phyloP scores from a whole-genome alignment of 1,140 invertebrate species.

The Eriocheir sinensis region DNA sequence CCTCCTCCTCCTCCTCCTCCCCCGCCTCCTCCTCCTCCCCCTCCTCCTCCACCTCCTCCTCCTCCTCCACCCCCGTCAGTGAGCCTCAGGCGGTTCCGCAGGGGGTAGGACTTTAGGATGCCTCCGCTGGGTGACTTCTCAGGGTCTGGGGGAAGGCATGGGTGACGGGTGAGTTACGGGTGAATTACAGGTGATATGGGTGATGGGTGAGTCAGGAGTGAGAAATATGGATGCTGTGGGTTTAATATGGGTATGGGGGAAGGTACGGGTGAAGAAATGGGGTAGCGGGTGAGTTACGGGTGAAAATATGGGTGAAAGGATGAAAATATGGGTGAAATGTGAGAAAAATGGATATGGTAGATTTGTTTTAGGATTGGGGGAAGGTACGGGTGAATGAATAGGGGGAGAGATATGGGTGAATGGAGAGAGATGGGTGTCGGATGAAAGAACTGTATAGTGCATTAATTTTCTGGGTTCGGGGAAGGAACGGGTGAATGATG shows the following conservation, averaged over 20 bases:
- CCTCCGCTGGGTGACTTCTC: constrained; percentile 72
- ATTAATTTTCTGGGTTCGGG: too few relatives aligned
- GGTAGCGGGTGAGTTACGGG: too few relatives aligned
- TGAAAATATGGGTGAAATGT: too few relatives aligned
- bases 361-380: too few relatives aligned
- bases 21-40: constrained; percentile 50
- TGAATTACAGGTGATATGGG: neutral
- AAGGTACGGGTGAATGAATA: too few relatives aligned
- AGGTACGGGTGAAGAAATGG: neutral
- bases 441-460: too few relatives aligned
- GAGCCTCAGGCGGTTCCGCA: constrained; percentile 63
- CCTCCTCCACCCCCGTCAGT: constrained; percentile 71
- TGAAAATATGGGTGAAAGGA: too few relatives aligned
- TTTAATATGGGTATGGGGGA: neutral
- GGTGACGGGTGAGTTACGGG: neutral
- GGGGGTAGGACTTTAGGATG: constrained; percentile 72
- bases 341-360: too few relatives aligned
- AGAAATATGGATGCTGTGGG: neutral
- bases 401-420: neutral
- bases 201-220: neutral
- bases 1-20: constrained; percentile 33
- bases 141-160: constrained; percentile 46
- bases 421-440: too few relatives aligned
- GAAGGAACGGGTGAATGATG: too few relatives aligned
- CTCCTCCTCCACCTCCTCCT: constrained; percentile 65